A percentile compares a stretch with the other conserved stretches of the same genome.
Conservation (phyloP, 2,888 invertebrate species). For the Metallyticus violacea region DNA sequence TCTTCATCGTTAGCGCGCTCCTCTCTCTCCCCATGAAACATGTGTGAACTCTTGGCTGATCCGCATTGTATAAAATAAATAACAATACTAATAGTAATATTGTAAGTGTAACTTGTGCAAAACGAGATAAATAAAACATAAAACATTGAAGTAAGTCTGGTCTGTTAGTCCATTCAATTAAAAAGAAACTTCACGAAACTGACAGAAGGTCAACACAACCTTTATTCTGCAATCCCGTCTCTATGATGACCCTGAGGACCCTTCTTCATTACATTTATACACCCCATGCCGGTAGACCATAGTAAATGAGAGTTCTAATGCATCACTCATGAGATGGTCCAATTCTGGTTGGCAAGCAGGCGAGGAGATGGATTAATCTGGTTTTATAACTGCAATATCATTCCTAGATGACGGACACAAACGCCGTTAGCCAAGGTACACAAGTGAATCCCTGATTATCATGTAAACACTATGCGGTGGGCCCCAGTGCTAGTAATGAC, state of each 20-base stretch:
- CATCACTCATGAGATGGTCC: neutral
- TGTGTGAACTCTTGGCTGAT: too few species aligned
- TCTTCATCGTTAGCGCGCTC: too few species aligned
- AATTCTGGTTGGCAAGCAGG: neutral
- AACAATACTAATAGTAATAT: too few species aligned
- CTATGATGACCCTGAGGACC: neutral
- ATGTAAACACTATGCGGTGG: neutral
- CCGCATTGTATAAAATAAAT: too few species aligned
- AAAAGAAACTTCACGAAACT: too few species aligned
- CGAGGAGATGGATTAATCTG: neutral
- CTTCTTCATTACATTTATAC: neutral
- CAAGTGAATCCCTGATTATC: neutral
- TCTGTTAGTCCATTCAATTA: too few species aligned
- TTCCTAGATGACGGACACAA: neutral
- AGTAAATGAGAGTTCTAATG: neutral
- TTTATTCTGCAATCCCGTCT: neutral
- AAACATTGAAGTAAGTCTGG: too few species aligned
- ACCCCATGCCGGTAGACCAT: neutral
- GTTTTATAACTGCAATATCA: neutral
- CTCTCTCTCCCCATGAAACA: too few species aligned
- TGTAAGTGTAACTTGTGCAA: too few species aligned
- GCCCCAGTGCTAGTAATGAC: neutral
- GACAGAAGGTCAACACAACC: too few species aligned
- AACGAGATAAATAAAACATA: too few species aligned
- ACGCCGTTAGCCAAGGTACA: neutral